phyloP scores from a whole-genome alignment of 2,797 vertebrate genomes.

The Gymnocypris eckloni region DNA sequence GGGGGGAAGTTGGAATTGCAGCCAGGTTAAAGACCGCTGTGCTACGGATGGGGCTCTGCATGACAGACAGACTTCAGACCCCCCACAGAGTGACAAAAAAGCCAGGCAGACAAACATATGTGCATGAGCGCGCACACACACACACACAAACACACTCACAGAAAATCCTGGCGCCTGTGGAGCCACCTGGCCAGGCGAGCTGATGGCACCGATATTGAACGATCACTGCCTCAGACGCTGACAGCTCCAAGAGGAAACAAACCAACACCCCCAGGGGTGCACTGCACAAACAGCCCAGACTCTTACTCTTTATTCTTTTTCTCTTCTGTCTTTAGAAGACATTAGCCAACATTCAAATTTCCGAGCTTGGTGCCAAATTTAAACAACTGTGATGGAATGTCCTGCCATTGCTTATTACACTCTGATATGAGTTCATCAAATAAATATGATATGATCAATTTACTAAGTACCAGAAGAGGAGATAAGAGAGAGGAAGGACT shows the following conservation, averaged over 20 bases:
- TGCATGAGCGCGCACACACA: conserved; percentile 46
- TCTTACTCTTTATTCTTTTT: background rate
- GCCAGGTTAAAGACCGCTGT: conserved; percentile 39
- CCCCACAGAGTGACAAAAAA: conserved; percentile 26
- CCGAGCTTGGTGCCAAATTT: background rate
- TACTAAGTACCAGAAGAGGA: background rate
- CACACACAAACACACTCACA: conserved; percentile 18
- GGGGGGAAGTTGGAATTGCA: background rate
- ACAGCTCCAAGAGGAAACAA: conserved; percentile 30
- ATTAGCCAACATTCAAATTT: background rate
- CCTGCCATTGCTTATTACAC: background rate
- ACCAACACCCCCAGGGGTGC: conserved; percentile 17
- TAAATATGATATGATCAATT: background rate
- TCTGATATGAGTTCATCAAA: background rate
- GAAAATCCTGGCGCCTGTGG: conserved; percentile 27
- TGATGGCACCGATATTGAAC: conserved; percentile 34
- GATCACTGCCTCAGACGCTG: conserved; percentile 27
- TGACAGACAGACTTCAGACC: conserved; percentile 38
- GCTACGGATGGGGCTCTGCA: background rate
- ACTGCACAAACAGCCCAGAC: conserved; percentile 12
- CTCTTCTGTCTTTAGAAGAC: background rate
- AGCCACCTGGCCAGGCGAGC: conserved; percentile 40
- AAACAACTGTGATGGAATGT: conserved; percentile 25
- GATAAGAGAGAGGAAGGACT: background rate
- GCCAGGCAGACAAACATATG: conserved; percentile 29